These are phyloP conservation scores for Tachycineta bicolor DNA, from an alignment of 2,113 vertebrate genomes.

Conservation along the genomic window DNA sequence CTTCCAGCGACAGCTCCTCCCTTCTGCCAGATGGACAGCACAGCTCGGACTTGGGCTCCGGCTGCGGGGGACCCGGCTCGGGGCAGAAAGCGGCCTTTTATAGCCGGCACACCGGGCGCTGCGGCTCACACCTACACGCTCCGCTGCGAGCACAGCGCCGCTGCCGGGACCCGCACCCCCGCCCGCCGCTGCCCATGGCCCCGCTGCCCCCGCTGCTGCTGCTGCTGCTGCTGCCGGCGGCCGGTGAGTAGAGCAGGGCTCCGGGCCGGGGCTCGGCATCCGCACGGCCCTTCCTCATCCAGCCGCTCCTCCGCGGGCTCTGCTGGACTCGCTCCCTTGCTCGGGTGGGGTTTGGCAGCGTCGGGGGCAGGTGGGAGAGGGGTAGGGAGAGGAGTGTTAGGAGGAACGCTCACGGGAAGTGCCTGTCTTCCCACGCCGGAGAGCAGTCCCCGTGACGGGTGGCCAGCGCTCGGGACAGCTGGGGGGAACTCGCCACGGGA, in stretches of 20 bases:
- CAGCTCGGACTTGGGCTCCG: background rate
- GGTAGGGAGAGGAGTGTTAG: background rate
- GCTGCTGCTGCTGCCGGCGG: background rate
- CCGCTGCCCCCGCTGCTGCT: background rate
- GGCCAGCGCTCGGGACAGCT: background rate
- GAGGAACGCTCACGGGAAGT: rapidly evolving
- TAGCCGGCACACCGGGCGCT: background rate
- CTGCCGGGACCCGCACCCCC: background rate
- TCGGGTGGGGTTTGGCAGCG: background rate
- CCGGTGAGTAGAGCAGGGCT: slow-evolving; percentile 3
- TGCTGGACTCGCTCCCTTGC: background rate
- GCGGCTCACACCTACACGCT: background rate
- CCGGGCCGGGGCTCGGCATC: background rate
- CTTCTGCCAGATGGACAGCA: slow-evolving; percentile 16
- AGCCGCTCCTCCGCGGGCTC: background rate
- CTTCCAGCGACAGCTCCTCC: slow-evolving; percentile 28
- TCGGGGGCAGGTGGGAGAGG: background rate
- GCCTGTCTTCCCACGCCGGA: background rate
- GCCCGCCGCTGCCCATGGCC: background rate
- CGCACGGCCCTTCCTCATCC: background rate
- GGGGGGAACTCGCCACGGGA: background rate
- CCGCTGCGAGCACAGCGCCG: background rate
- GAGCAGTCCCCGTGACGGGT: background rate
- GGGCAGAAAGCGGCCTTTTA: slow-evolving; percentile 1
- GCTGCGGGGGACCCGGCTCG: background rate